Conservation (phyloP, 2,797 vertebrate species). For the Amazonetta brasiliensis region DNA sequence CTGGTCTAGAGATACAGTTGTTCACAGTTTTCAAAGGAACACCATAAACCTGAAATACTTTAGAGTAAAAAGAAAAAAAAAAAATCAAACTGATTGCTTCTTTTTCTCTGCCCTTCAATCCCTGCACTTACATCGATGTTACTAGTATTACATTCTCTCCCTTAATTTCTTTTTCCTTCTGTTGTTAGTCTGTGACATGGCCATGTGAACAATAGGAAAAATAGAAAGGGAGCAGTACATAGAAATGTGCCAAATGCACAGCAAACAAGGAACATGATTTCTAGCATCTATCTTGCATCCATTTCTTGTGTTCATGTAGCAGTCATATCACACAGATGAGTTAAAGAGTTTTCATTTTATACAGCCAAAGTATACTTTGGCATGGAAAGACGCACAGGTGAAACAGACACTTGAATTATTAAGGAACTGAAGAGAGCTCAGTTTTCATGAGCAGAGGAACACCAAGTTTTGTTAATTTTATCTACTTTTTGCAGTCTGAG, state of each 20-base stretch:
- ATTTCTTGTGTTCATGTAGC: not conserved
- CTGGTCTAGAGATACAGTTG: not conserved
- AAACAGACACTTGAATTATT: not conserved
- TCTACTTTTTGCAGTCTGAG: not conserved
- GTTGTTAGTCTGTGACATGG: not conserved
- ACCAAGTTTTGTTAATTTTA: not conserved
- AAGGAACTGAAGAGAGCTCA: not conserved
- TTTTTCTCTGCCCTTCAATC: not conserved
- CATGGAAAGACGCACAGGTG: not conserved
- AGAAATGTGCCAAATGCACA: not conserved
- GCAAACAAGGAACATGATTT: not conserved
- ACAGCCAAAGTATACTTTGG: not conserved
- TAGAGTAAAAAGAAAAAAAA: not conserved
- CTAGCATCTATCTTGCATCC: not conserved
- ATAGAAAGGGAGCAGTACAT: not conserved
- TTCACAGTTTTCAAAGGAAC: not conserved
- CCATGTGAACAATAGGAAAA: not conserved
- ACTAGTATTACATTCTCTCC: not conserved
- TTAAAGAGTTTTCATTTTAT: not conserved
- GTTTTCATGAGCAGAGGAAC: not conserved
- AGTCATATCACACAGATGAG: not conserved
- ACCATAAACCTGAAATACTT: not conserved
- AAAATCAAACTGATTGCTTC: not conserved
- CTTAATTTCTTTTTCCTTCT: not conserved
- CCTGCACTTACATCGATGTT: not conserved